Conservation (phyloP, 2,888 invertebrate species). For the Chloromyia formosa region DNA sequence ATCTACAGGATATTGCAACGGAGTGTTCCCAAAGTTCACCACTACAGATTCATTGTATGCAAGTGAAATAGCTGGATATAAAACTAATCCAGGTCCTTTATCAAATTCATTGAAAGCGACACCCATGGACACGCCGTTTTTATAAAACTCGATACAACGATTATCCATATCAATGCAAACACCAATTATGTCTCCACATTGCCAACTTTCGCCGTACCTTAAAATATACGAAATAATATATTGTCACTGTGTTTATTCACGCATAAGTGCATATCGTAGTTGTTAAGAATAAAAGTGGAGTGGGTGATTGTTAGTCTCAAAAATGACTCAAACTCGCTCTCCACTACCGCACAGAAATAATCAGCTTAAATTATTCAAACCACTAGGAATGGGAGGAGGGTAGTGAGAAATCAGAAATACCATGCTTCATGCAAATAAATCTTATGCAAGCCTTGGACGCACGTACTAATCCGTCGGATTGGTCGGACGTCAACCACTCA, state of each 20-base stretch:
- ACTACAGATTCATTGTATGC: conserved; percentile 79
- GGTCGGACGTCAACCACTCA: too few relatives aligned
- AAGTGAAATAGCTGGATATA: conserved; percentile 83
- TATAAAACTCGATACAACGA: conserved; percentile 72
- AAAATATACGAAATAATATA: not conserved
- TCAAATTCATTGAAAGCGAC: conserved; percentile 76
- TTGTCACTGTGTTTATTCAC: not conserved
- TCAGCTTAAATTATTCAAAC: too few relatives aligned
- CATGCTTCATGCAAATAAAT: too few relatives aligned
- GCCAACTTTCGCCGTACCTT: conserved; percentile 80
- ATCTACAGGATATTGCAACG: conserved; percentile 73
- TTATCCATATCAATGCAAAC: conserved; percentile 78
- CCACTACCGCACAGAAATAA: too few relatives aligned
- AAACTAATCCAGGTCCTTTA: conserved; percentile 77
- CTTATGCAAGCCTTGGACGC: too few relatives aligned
- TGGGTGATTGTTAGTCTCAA: not conserved
- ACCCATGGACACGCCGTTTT: conserved; percentile 81
- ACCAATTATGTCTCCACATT: conserved; percentile 83
- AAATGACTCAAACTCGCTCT: too few relatives aligned
- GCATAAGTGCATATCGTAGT: too few relatives aligned
- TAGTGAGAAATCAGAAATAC: too few relatives aligned
- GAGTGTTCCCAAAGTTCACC: conserved; percentile 80
- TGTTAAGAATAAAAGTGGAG: too few relatives aligned
- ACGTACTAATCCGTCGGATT: too few relatives aligned
- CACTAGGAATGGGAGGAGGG: too few relatives aligned